Evolutionary conservation across 2,797 vertebrate species (phyloP).

Genomic region (Anableps anableps): DNA sequence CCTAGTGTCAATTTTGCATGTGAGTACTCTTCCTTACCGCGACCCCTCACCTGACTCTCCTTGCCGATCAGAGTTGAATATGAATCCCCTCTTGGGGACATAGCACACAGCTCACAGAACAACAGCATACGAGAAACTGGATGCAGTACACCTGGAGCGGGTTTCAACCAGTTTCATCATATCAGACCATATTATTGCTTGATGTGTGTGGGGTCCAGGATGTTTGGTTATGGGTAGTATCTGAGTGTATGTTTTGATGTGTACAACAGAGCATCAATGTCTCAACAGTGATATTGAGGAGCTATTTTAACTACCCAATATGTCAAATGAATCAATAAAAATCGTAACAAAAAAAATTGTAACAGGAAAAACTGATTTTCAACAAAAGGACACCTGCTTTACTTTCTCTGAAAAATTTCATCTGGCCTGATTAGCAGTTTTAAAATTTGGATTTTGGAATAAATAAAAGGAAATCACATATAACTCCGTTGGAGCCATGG

Average conservation of each 20-base stretch:
- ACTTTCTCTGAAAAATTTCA: neutral
- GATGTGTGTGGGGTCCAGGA: constrained; percentile 52
- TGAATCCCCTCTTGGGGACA: constrained; percentile 62
- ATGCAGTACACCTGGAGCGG: constrained; percentile 68
- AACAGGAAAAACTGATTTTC: neutral
- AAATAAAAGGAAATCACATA: neutral
- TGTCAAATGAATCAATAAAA: neutral
- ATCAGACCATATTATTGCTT: constrained; percentile 48
- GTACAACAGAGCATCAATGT: neutral
- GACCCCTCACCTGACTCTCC: constrained; percentile 69
- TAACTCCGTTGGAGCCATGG: neutral
- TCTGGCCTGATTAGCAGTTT: neutral
- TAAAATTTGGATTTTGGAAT: neutral
- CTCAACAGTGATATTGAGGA: constrained; percentile 11
- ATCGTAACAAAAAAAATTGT: neutral
- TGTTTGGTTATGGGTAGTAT: constrained; percentile 48
- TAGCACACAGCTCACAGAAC: constrained; percentile 33
- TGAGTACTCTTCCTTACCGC: constrained; percentile 64
- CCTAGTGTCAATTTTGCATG: constrained; percentile 81
- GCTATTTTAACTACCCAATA: constrained; percentile 1
- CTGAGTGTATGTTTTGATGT: constrained; percentile 40
- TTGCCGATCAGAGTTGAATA: constrained; percentile 69
- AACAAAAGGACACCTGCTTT: neutral
- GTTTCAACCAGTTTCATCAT: constrained; percentile 80
- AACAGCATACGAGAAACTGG: constrained; percentile 49